Conservation (phyloP, 2,888 invertebrate species). For the Andrena bucephala region DNA sequence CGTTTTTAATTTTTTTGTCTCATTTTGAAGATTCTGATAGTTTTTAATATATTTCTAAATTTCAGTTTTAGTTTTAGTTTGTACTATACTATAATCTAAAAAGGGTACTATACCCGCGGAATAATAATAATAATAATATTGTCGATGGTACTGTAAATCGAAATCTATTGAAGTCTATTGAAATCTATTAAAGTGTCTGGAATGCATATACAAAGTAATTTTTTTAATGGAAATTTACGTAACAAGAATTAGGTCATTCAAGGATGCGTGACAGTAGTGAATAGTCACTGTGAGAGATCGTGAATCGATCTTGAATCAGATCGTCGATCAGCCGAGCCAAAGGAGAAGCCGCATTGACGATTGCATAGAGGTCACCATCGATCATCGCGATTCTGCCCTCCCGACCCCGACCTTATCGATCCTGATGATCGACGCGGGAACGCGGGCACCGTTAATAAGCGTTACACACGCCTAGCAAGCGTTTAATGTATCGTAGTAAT, state of each 20-base stretch:
- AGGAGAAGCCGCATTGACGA: conserved; percentile 43
- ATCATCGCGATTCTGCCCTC: conserved; percentile 53
- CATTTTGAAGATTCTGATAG: no score
- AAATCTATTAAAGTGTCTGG: no score
- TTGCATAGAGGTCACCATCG: conserved; percentile 50
- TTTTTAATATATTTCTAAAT: no score
- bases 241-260: not conserved
- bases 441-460: conserved; percentile 56
- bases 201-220: no score
- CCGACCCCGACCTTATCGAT: conserved; percentile 56
- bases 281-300: not conserved
- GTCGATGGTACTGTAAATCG: no score
- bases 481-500: conserved; percentile 17
- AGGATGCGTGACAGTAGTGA: conserved; percentile 13
- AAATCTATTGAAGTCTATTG: no score
- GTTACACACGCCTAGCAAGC: conserved; percentile 18
- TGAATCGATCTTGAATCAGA: conserved; percentile 45
- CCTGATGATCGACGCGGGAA: conserved; percentile 50
- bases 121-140: no score
- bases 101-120: no score
- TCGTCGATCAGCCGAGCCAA: conserved; percentile 38
- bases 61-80: no score
- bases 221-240: not conserved
- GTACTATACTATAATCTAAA: no score
- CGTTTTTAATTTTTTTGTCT: no score